These are phyloP conservation scores for Trematomus bernacchii DNA, from an alignment of 2,797 vertebrate genomes.

Conservation along the genomic window DNA sequence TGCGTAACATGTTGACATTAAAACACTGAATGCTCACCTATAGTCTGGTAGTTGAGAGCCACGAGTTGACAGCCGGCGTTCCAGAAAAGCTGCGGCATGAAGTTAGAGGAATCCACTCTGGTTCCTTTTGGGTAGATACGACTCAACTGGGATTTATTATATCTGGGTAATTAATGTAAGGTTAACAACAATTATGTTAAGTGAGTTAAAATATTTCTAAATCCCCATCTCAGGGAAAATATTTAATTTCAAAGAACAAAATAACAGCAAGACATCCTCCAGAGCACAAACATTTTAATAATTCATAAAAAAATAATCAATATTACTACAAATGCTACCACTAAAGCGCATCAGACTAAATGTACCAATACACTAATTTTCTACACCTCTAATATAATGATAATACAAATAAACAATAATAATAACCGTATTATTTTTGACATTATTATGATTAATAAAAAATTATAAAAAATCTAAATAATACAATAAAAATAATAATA, in stretches of 20 bases:
- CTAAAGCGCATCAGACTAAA: too few relatives aligned
- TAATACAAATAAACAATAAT: too few relatives aligned
- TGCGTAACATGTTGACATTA: background rate
- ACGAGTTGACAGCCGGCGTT: constrained; percentile 98
- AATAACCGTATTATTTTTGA: too few relatives aligned
- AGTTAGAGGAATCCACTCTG: constrained; percentile 97
- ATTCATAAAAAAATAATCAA: too few relatives aligned
- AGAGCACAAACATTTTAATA: too few relatives aligned
- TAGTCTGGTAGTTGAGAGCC: constrained; percentile 97
- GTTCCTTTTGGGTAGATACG: constrained; percentile 98
- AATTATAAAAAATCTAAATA: too few relatives aligned
- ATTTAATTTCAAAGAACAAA: background rate
- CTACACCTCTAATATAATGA: too few relatives aligned
- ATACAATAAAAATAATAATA: too few relatives aligned
- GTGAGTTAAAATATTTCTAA: background rate
- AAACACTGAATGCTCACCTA: constrained; percentile 83
- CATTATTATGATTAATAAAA: too few relatives aligned
- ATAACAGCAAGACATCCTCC: background rate
- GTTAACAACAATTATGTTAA: constrained; percentile 80
- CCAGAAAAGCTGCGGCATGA: constrained; percentile 99
- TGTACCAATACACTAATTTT: too few relatives aligned
- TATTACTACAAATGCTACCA: too few relatives aligned
- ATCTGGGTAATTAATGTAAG: constrained; percentile 80
- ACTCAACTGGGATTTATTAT: constrained; percentile 98
- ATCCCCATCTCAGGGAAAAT: background rate